Evolutionary conservation across 2,113 vertebrate genomes (phyloP).

Genomic region (Amazona guildingii): DNA sequence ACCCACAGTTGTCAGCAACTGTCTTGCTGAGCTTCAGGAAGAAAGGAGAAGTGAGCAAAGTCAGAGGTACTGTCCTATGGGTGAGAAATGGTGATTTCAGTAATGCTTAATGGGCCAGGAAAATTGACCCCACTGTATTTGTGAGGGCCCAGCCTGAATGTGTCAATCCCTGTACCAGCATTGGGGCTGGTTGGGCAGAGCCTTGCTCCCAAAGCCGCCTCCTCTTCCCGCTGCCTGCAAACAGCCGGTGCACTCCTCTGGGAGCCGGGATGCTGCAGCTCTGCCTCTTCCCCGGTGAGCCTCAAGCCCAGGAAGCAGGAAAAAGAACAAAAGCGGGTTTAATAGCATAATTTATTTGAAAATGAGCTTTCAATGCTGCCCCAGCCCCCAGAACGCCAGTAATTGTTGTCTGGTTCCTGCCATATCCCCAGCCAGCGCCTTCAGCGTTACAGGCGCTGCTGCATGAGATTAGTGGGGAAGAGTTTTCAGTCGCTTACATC

Average conservation of each 20-base stretch:
- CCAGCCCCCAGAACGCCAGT: background rate
- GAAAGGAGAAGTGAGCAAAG: background rate
- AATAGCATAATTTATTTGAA: background rate
- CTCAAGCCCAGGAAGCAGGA: background rate
- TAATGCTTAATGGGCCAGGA: background rate
- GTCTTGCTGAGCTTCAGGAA: background rate
- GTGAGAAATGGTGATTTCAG: background rate
- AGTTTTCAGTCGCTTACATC: conserved; percentile 26
- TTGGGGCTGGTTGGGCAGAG: background rate
- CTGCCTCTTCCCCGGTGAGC: background rate
- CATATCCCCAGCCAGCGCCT: background rate
- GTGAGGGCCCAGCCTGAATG: background rate
- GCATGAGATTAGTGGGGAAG: background rate
- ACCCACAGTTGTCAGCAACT: accelerated
- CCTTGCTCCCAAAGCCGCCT: background rate
- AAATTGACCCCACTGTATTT: conserved; percentile 7
- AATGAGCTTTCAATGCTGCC: background rate
- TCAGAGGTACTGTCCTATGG: accelerated
- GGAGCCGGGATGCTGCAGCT: background rate
- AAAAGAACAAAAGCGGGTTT: background rate
- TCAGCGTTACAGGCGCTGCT: background rate
- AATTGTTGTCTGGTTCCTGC: conserved; percentile 17
- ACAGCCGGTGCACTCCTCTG: accelerated
- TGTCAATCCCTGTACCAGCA: background rate
- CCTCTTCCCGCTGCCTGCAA: background rate